These are phyloP conservation scores for Neostethus bicornis DNA, from an alignment of 2,797 vertebrate genomes.

Conservation along the genomic window DNA sequence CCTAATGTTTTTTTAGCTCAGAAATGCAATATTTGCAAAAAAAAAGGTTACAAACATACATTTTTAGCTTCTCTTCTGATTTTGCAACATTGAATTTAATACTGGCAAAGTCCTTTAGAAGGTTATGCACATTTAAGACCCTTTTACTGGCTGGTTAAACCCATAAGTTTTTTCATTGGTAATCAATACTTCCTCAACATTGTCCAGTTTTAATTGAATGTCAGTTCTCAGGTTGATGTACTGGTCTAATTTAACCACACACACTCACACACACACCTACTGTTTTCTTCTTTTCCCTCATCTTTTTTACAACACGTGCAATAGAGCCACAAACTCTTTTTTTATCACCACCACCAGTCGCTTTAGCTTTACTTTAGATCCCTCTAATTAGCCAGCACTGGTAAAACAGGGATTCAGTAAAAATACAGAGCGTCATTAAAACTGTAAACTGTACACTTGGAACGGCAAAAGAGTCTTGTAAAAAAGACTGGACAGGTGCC, in stretches of 20 bases:
- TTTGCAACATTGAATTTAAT: not conserved
- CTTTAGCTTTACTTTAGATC: conserved; percentile 56
- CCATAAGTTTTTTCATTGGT: conserved; percentile 27
- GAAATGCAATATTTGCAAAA: no score
- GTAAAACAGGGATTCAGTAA: conserved; percentile 77
- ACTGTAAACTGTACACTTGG: conserved; percentile 73
- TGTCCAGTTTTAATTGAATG: conserved; percentile 36
- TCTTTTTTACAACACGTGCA: conserved; percentile 60
- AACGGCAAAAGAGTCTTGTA: conserved; percentile 73
- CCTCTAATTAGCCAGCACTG: conserved; percentile 70
- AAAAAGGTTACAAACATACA: no score
- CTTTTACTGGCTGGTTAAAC: conserved; percentile 23
- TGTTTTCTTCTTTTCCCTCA: conserved; percentile 25
- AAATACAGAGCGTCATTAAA: conserved; percentile 80
- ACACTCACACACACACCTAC: not conserved
- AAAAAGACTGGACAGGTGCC: conserved; percentile 72
- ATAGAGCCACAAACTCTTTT: conserved; percentile 71
- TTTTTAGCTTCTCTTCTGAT: no score
- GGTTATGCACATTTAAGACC: conserved; percentile 28
- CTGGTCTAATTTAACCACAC: conserved; percentile 23
- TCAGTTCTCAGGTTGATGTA: conserved; percentile 27
- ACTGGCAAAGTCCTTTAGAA: not conserved
- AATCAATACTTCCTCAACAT: conserved; percentile 24
- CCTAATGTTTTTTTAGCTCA: no score
- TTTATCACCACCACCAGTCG: conserved; percentile 65